Evolutionary conservation across 2,888 invertebrate species (phyloP), one percentile per base, ranked within the genome.

Genomic region (Patella ulyssiponensis): DNA sequence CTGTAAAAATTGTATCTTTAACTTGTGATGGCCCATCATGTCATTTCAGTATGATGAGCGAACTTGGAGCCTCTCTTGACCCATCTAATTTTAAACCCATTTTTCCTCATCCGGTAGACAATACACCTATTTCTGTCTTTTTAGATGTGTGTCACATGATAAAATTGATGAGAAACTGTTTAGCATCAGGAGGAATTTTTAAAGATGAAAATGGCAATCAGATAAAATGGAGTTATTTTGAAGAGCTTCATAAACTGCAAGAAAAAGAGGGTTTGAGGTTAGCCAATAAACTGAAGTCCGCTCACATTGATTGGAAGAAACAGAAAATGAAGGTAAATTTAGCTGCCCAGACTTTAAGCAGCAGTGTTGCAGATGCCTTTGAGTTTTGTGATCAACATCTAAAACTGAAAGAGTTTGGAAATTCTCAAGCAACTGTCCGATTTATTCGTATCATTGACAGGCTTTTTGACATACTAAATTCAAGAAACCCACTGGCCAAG

Each of bases 11-110:
- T 15, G 15, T 51, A 23, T 71, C n/a, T 71, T 12, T 71, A 17
- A 71, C 75, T 17, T 56, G 56, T 71, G 75, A 76, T 71, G 54
- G 75, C 11, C 56, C 75, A 17, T 71, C 75, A 15, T 54, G 33
- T 33, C 27, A 76, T 76, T 71, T 71, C 7, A 27, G 70, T 71
- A 76, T 76, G 75, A 33, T 71, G 44, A 17, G 4, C 1, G 4
- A 27, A n/a, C 15, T 74, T 20, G 74, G 74, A 27, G 51, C 69
- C 14, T 27, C 15, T 17, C 33, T 74, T 3, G 74, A 74, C 20
- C 20, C 20, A 23, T 64, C 14, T 23, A 23, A 20, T 23, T 23
- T 64, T 23, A 23, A 64, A 11, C 20, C 64, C 11, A 9, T 23
- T 64, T 64, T 64, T 64, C 23, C 64, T 23, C 64, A 64, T 23